These are phyloP conservation scores for Vanessa tameamea DNA, from an alignment of 1,140 invertebrate genomes.

Conservation along the genomic window DNA sequence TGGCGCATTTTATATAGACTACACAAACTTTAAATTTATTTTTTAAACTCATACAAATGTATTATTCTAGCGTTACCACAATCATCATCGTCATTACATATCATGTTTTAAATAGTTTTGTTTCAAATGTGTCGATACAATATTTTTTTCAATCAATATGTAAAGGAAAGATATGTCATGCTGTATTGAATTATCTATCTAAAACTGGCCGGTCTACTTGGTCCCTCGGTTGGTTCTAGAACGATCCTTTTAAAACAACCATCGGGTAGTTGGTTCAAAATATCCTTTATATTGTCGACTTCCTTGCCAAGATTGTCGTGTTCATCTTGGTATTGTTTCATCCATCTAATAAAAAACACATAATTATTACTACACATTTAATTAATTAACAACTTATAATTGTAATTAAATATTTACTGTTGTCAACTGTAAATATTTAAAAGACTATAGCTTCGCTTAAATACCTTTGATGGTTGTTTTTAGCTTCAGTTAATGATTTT, in stretches of 20 bases:
- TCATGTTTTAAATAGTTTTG: too few relatives aligned
- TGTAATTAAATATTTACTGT: too few relatives aligned
- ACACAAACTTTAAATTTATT: too few relatives aligned
- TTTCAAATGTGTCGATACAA: too few relatives aligned
- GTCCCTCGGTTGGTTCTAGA: constrained; percentile 82
- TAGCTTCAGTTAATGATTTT: constrained; percentile 85
- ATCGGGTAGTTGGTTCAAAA: constrained; percentile 89
- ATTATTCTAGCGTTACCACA: too few relatives aligned
- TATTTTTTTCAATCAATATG: background rate
- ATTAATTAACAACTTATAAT: too few relatives aligned
- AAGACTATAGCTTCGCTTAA: background rate
- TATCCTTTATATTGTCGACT: constrained; percentile 93
- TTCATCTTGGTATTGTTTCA: constrained; percentile 92
- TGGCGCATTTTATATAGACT: too few relatives aligned
- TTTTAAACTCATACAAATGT: too few relatives aligned
- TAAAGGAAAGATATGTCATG: background rate
- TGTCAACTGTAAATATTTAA: background rate
- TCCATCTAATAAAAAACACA: constrained; percentile 80
- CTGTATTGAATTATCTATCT: constrained; percentile 40
- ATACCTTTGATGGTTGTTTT: constrained; percentile 85
- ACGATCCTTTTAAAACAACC: constrained; percentile 89
- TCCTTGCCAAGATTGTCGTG: constrained; percentile 87
- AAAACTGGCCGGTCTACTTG: constrained; percentile 48
- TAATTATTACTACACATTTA: background rate
- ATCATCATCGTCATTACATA: too few relatives aligned